Percentiles rank a stretch among this genome's conserved stretches.
Conservation (phyloP, 2,888 invertebrate genomes). For the Drosophila hamatofila region DNA sequence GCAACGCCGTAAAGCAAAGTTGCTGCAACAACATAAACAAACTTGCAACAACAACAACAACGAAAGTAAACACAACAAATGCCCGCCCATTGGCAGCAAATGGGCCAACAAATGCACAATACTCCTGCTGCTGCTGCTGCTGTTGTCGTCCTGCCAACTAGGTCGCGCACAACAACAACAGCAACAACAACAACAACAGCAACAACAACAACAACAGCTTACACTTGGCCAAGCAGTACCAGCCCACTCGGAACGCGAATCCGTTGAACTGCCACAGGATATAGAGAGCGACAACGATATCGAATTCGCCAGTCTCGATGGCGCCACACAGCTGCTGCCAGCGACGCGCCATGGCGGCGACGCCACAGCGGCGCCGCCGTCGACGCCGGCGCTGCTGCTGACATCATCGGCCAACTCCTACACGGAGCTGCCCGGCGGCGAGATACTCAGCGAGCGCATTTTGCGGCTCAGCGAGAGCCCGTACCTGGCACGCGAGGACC, state of each 20-base stretch:
- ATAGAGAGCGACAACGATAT: slow-evolving; percentile 60
- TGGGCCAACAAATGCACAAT: slow-evolving; percentile 62
- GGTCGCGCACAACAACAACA: slow-evolving; percentile 60
- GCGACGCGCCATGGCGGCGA: slow-evolving; percentile 67
- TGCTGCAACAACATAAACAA: slow-evolving; percentile 47
- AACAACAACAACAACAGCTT: slow-evolving; percentile 18
- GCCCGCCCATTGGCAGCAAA: slow-evolving; percentile 45
- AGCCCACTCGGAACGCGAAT: slow-evolving; percentile 44
- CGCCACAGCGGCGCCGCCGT: slow-evolving; percentile 72
- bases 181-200: slow-evolving; percentile 19
- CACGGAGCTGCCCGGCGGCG: slow-evolving; percentile 83
- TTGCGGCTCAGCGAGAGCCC: slow-evolving; percentile 87
- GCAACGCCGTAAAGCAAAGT: slow-evolving; percentile 66
- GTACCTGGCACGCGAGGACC: slow-evolving; percentile 91
- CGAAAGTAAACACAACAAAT: slow-evolving; percentile 24
- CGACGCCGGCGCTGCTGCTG: slow-evolving; percentile 63
- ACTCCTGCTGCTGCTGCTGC: slow-evolving; percentile 33
- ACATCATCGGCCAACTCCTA: slow-evolving; percentile 66
- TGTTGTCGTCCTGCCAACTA: slow-evolving; percentile 72
- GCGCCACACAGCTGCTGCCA: slow-evolving; percentile 76
- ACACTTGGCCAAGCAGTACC: slow-evolving; percentile 13
- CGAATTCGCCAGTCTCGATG: slow-evolving; percentile 82
- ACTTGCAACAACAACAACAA: slow-evolving; percentile 10
- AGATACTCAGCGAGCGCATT: slow-evolving; percentile 83
- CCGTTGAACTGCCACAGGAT: slow-evolving; percentile 68